A percentile compares a stretch with the other conserved stretches of the same genome.
Conservation (phyloP, 2,113 vertebrate genomes). For the Lepus timidus region DNA sequence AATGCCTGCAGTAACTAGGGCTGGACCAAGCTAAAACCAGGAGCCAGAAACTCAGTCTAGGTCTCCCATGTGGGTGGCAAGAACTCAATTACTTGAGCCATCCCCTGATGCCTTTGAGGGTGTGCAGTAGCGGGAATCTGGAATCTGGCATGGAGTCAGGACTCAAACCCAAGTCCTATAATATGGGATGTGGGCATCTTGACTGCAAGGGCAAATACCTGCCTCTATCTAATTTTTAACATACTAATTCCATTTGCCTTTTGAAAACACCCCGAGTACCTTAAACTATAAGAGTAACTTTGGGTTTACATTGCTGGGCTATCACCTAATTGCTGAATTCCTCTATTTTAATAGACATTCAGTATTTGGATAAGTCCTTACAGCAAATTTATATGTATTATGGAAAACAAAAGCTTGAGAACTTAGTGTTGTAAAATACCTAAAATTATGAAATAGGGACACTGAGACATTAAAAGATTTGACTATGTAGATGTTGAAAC, state of each 20-base stretch:
- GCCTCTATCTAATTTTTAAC: neutral
- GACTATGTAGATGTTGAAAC: conserved; percentile 1
- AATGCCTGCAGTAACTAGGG: too few species aligned
- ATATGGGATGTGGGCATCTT: too few species aligned
- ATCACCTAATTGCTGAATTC: neutral
- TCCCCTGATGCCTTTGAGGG: too few species aligned
- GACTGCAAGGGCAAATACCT: neutral
- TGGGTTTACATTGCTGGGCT: neutral
- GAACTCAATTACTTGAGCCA: too few species aligned
- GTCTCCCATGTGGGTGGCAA: too few species aligned
- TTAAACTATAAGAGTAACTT: neutral
- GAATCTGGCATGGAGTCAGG: too few species aligned
- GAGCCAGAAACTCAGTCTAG: too few species aligned
- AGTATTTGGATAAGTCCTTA: neutral
- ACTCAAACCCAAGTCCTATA: too few species aligned
- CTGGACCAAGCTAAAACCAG: too few species aligned
- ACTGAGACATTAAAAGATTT: neutral
- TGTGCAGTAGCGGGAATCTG: too few species aligned
- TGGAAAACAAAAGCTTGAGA: neutral
- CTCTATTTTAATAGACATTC: neutral
- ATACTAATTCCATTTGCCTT: neutral
- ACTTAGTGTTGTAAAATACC: neutral
- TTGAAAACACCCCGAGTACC: neutral
- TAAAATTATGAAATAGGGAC: neutral
- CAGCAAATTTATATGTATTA: neutral